Evolutionary conservation across 2,797 vertebrate species (phyloP), one percentile per base, ranked within the genome.

Genomic region (Myotis myotis): DNA sequence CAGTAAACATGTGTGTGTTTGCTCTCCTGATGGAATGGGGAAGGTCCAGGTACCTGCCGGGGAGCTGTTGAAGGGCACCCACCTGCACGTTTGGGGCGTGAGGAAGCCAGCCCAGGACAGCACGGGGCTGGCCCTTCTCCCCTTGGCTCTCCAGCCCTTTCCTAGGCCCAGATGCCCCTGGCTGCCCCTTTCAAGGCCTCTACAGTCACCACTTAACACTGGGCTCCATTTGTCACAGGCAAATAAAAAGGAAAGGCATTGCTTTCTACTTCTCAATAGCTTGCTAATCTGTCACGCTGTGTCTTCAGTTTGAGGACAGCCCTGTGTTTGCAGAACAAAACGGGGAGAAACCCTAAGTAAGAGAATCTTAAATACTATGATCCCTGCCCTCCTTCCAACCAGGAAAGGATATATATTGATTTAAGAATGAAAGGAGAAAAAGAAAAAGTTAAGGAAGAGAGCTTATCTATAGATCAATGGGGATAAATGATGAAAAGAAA

Each of bases 401-500:
- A 66, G 75, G 68, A 74, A 55, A 83, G 76, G 30, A 53, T 68
- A 33, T 66, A 7, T 28, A 87, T 23, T 85, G 66, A 70, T 53
- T 89, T 68, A 53, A 87, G 75, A 84, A 93, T 28, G 49, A 88
- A 78, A 95, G 33, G 49, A 93, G 51, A 76, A 72, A 90, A 88
- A 64, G 17, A 19, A 76, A 38, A 6, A 33, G 33, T 19, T 68
- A 68, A 80, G 41, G 53, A 28, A 64, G 2, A 64, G 60, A 16
- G 13, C 72, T 90, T 89, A 89, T 87, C 85, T 66, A 91, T 94
- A 96, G 55, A 91, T 81, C 84, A 94, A 66, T 78, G 86, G 75
- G n/a, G 83, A 94, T 70, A 90, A 92, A 94, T 80, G 86, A 75
- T 85, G 53, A 91, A 96, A 88, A 93, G 94, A 94, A 97, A 94